Base-by-base conservation (phyloP, 2,113 vertebrate species). In the Tinamus guttatus region DNA sequence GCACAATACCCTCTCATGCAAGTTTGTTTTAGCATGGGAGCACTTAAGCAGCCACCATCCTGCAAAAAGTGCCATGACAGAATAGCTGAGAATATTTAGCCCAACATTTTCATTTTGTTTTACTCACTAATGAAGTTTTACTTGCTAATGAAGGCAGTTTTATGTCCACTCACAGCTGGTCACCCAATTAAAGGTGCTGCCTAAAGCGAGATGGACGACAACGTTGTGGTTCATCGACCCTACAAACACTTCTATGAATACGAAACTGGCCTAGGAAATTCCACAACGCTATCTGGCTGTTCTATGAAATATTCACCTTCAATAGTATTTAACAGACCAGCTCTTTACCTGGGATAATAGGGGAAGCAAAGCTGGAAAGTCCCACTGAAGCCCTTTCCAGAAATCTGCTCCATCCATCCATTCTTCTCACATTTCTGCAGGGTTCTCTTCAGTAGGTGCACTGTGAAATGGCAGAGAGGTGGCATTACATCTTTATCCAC, bases 341-440 rank as follows among this genome's bases (percentile, higher is more conserved):
- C 20, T 93, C 78, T 89, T 95, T 98, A 99, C 99, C 99, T 99
- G 6, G 99, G 99, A 62, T 99, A 99, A 89, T 98, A 99, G 2
- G 99, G 99, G 94, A 99, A 99, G 40, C 98, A 99, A 67, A 99
- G 99, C 95, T 98, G 99, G 96, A 99, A 99, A 43, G 99, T 99
- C 49, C 99, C 99, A n/a, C 98, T 99, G 96, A 99, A 99, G 60
- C 99, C 99, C 79, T 99, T 99, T 40, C 99, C 99, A 28, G 99
- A 99, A 89, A 99, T 99, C 96, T 99, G 99, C 96, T 99, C 99
- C 98, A 99, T 99, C 99, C 99, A 99, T 47, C 99, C 99, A 19
- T 99, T 99, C 75, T 99, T 99, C 98, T 99, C 99, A 89, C 99
- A 99, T 96, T 99, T 99, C 79, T 99, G 99, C 95, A 99, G 96